A percentile compares a stretch with the other conserved stretches of the same genome.
Evolutionary conservation across 1,140 invertebrate species (phyloP).

Genomic region (Pinna nobilis): DNA sequence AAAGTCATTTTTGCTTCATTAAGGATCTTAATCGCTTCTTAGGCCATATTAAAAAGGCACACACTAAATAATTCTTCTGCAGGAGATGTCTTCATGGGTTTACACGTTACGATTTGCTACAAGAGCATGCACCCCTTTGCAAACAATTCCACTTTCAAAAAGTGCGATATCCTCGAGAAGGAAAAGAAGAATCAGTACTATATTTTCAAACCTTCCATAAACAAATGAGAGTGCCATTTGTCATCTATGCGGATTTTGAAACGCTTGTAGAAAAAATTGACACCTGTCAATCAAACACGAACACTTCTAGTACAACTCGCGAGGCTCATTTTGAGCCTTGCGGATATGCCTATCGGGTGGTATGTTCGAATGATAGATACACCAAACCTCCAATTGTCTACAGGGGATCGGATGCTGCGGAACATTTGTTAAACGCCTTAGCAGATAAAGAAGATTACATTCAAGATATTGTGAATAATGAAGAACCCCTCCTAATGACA

Average conservation of each 20-base stretch:
- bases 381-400: constrained; percentile 19
- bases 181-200: constrained; percentile 27
- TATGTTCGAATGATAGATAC: constrained; percentile 12
- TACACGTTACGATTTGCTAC: constrained; percentile 19
- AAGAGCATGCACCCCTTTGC: constrained; percentile 17
- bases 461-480: constrained; percentile 9
- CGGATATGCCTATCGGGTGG: constrained; percentile 15
- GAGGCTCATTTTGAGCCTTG: constrained; percentile 21
- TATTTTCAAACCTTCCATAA: constrained; percentile 24
- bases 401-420: constrained; percentile 16
- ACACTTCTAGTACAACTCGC: neutral
- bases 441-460: constrained; percentile 21
- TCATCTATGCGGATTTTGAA: constrained; percentile 39
- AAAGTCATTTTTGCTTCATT: constrained; percentile 41
- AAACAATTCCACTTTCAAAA: constrained; percentile 12
- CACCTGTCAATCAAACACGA: neutral
- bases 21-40: constrained; percentile 36
- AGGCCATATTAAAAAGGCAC: constrained; percentile 2
- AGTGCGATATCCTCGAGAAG: constrained; percentile 27
- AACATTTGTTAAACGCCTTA: constrained; percentile 22
- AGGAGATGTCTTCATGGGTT: constrained; percentile 40
- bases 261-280: too few species aligned
- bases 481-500: constrained; percentile 13
- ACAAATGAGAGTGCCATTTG: constrained; percentile 23
- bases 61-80: constrained; percentile 28